A percentile compares a stretch with the other conserved stretches of the same genome.
Evolutionary conservation across 2,888 invertebrate genomes (phyloP).

Genomic region (Synanthedon andrenaeformis): DNA sequence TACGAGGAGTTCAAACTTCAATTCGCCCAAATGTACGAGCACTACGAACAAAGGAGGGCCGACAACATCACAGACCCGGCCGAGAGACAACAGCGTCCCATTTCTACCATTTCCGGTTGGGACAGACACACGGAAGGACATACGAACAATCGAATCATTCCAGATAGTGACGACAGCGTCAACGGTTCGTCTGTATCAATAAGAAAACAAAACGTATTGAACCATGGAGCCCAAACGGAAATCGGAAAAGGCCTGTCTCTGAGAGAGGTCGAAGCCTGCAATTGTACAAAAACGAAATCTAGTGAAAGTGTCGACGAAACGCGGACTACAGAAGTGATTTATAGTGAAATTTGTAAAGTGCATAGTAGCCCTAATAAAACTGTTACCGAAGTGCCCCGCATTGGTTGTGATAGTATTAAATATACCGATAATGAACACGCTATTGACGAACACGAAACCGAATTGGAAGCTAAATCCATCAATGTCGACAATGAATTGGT

Average conservation of each 20-base stretch:
- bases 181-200: constrained; percentile 26
- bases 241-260: constrained; percentile 55
- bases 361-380: constrained; percentile 61
- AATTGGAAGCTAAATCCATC: constrained; percentile 20
- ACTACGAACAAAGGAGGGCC: constrained; percentile 92
- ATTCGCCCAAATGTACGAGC: constrained; percentile 97
- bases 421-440: constrained; percentile 36
- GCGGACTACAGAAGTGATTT: constrained; percentile 55
- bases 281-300: constrained; percentile 27
- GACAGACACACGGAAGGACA: constrained; percentile 71
- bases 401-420: constrained; percentile 50
- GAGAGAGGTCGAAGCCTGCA: constrained; percentile 54
- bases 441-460: constrained; percentile 29
- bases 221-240: constrained; percentile 62
- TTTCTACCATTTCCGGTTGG: constrained; percentile 97
- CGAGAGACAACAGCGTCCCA: constrained; percentile 91
- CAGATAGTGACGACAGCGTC: constrained; percentile 26
- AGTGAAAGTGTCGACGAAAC: constrained; percentile 22
- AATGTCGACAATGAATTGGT: constrained; percentile 34
- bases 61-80: constrained; percentile 96
- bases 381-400: constrained; percentile 26
- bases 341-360: constrained; percentile 75
- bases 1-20: constrained; percentile 98
- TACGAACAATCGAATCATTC: constrained; percentile 13
- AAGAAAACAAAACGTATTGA: constrained; percentile 34